Evolutionary conservation across 1,140 invertebrate genomes (phyloP).

Genomic region (Drosophila parvula): DNA sequence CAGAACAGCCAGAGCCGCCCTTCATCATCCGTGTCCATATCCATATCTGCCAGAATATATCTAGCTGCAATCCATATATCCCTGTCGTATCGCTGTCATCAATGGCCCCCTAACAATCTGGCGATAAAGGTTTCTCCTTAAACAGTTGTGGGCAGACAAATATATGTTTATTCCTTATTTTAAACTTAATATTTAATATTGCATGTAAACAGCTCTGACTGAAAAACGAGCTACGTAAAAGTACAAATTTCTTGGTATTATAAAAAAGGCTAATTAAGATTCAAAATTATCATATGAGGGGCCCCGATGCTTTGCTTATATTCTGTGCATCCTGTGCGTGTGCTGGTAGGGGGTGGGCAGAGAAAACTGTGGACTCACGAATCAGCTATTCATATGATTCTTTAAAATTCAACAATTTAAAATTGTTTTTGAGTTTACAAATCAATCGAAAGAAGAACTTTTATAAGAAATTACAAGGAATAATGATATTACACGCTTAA

Average conservation of each 20-base stretch:
- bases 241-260: too few species aligned
- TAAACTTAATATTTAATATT: not conserved
- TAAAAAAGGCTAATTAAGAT: too few species aligned
- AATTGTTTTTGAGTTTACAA: too few species aligned
- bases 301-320: too few species aligned
- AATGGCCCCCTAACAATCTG: slow-evolving; percentile 48
- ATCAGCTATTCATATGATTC: too few species aligned
- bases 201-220: not conserved
- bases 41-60: slow-evolving; percentile 43
- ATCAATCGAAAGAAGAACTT: too few species aligned
- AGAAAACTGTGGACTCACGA: not conserved
- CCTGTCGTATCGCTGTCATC: slow-evolving; percentile 79
- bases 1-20: slow-evolving; percentile 37
- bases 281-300: too few species aligned
- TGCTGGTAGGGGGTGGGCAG: not conserved
- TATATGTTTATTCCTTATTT: not conserved
- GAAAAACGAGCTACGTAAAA: too few species aligned
- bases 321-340: too few species aligned
- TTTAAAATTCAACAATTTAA: too few species aligned
- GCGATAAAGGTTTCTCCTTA: slow-evolving; percentile 54
- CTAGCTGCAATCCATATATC: slow-evolving; percentile 55
- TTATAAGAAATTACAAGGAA: too few species aligned
- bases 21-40: slow-evolving; percentile 48
- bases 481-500: too few species aligned
- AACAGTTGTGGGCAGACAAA: slow-evolving; percentile 13